Evolutionary conservation across 2,888 invertebrate genomes (phyloP).

Genomic region (Perizoma affinitatum): DNA sequence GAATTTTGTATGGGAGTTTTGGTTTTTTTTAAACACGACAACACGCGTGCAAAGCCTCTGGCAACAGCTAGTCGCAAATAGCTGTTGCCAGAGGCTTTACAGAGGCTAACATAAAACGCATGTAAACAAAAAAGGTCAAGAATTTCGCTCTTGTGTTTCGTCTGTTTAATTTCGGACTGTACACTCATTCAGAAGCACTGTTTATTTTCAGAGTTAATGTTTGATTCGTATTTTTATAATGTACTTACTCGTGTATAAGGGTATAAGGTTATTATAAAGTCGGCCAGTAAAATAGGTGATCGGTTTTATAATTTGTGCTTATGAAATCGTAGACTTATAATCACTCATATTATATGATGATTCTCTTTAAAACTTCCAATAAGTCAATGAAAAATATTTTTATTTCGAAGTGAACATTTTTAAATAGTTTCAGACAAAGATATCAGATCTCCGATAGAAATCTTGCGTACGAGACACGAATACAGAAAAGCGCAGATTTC

Average conservation of each 20-base stretch:
- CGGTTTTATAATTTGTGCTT: conserved; percentile 5
- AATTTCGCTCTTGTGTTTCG: conserved; percentile 49
- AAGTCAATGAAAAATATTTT: not conserved
- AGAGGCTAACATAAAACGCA: conserved; percentile 38
- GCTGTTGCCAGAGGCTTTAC: no score
- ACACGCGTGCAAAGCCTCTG: no score
- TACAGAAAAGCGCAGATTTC: conserved; percentile 39
- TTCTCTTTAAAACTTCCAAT: not conserved
- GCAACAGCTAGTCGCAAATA: not conserved
- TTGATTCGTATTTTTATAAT: conserved; percentile 31
- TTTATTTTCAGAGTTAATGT: conserved; percentile 45
- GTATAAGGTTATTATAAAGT: conserved; percentile 23
- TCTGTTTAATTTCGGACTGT: conserved; percentile 47
- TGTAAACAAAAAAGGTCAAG: conserved; percentile 52
- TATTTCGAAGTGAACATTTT: not conserved
- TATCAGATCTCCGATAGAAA: conserved; percentile 11
- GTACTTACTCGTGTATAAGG: conserved; percentile 28
- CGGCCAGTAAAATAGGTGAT: conserved; percentile 4
- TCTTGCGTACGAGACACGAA: conserved; percentile 13
- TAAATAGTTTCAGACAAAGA: conserved; percentile 12
- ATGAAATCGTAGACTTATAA: not conserved
- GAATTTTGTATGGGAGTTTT: no score
- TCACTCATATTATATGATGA: not conserved
- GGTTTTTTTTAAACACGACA: no score
- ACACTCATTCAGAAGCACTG: conserved; percentile 44